Evolutionary conservation across 1,140 invertebrate genomes (phyloP).

Genomic region (Akabosia matsudoensis): DNA sequence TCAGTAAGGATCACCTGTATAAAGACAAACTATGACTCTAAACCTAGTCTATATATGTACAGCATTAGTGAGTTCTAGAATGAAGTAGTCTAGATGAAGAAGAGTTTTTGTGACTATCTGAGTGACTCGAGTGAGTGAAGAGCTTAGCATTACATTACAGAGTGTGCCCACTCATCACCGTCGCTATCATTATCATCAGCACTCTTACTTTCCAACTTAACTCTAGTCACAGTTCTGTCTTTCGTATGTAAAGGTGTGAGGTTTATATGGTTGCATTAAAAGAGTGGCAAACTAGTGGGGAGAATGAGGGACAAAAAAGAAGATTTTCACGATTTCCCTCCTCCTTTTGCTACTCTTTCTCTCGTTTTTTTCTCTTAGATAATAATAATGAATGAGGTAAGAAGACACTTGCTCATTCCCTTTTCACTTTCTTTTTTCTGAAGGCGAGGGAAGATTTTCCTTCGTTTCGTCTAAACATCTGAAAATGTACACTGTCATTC

Average conservation of each 20-base stretch:
- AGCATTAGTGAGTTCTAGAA: neutral
- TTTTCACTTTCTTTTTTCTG: neutral
- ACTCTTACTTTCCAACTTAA: neutral
- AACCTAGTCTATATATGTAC: neutral
- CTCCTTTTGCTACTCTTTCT: neutral
- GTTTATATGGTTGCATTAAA: neutral
- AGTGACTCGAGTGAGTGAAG: slow-evolving; percentile 1
- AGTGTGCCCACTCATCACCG: neutral
- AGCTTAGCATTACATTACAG: slow-evolving; percentile 15
- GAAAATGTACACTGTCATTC: neutral
- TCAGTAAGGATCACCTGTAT: too few species aligned
- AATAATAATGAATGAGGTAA: slow-evolving; percentile 11
- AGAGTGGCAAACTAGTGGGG: neutral
- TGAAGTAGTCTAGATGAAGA: neutral
- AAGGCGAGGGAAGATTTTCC: neutral
- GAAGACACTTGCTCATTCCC: neutral
- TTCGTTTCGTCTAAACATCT: neutral
- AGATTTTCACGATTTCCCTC: neutral
- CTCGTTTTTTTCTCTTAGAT: neutral
- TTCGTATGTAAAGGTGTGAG: neutral
- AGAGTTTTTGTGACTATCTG: neutral
- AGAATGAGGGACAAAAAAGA: neutral
- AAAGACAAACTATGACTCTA: too few species aligned
- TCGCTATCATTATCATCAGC: slow-evolving; percentile 14
- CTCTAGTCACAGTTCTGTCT: neutral